Percentiles rank a stretch among this genome's conserved stretches.
These are phyloP conservation scores for Drosophila kohkoa DNA, from an alignment of 1,140 invertebrate species.

Conservation along the genomic window DNA sequence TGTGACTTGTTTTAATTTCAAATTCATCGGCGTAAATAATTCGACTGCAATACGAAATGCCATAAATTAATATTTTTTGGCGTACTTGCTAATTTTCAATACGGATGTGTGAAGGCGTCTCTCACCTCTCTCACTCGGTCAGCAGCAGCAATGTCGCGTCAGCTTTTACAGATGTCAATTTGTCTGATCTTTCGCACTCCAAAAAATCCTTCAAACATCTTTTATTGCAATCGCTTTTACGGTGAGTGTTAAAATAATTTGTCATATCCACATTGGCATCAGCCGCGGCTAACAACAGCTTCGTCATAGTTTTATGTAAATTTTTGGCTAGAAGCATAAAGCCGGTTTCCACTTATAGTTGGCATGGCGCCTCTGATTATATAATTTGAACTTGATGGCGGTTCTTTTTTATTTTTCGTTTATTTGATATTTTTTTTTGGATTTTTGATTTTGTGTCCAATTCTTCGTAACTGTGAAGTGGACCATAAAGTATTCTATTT, in stretches of 20 bases:
- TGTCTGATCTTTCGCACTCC: slow-evolving; percentile 17
- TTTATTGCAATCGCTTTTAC: slow-evolving; percentile 27
- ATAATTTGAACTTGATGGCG: slow-evolving; percentile 34
- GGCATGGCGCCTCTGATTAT: slow-evolving; percentile 24
- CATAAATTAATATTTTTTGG: slow-evolving; percentile 39
- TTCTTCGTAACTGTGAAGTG: slow-evolving; percentile 28
- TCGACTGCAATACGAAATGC: slow-evolving; percentile 60
- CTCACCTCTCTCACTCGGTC: slow-evolving; percentile 4
- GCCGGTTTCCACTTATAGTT: slow-evolving; percentile 20
- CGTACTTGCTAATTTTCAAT: slow-evolving; percentile 63
- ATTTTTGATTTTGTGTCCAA: not conserved
- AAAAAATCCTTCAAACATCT: slow-evolving; percentile 17
- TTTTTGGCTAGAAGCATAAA: slow-evolving; percentile 18
- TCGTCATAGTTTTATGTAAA: slow-evolving; percentile 39
- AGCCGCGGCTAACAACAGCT: not conserved
- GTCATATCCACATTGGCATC: slow-evolving; percentile 7
- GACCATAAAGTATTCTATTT: slow-evolving; percentile 23
- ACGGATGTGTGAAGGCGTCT: slow-evolving; percentile 43
- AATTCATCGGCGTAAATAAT: slow-evolving; percentile 52
- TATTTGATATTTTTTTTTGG: no score
- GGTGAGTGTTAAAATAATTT: slow-evolving; percentile 10
- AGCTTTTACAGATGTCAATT: slow-evolving; percentile 14
- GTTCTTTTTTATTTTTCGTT: slow-evolving; percentile 18
- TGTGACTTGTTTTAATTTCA: slow-evolving; percentile 59
- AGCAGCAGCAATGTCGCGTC: not conserved